A percentile compares a stretch with the other conserved stretches of the same genome.
phyloP scores from a whole-genome alignment of 2,113 vertebrate species.

The Dicrurus megarhynchus region DNA sequence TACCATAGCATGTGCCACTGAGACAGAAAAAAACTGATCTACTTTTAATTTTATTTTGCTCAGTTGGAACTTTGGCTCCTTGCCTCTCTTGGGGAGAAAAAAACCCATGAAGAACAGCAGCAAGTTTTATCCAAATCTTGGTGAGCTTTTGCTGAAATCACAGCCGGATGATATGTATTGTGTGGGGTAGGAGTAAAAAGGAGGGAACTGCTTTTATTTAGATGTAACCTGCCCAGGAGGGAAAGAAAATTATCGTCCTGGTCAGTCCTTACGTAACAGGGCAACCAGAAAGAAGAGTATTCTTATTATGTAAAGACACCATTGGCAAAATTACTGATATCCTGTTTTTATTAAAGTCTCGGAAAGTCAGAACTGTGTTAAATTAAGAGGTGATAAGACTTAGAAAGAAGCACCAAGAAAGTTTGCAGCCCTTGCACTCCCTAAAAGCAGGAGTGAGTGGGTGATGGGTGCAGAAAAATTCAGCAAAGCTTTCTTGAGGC shows the following conservation, averaged over 20 bases:
- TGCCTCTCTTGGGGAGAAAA: neutral
- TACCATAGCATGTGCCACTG: neutral
- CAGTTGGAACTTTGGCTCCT: conserved; percentile 2
- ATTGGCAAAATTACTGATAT: conserved; percentile 4
- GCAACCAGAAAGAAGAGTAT: conserved; percentile 5
- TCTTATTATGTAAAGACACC: neutral
- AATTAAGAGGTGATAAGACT: neutral
- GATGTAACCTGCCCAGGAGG: conserved; percentile 49
- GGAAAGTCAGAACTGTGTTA: neutral
- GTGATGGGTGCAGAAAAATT: neutral
- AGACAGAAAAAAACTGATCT: neutral
- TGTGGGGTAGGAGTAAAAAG: neutral
- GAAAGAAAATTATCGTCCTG: conserved; percentile 56
- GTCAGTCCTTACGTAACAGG: conserved; percentile 60
- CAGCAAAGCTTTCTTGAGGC: neutral
- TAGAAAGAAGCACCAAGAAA: neutral
- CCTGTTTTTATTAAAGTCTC: conserved; percentile 24
- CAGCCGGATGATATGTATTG: conserved; percentile 60
- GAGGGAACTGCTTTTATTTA: conserved; percentile 70
- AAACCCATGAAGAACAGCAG: neutral
- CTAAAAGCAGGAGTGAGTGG: neutral
- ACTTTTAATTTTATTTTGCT: conserved; percentile 59
- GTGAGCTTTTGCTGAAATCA: conserved; percentile 66
- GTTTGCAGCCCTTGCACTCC: neutral
- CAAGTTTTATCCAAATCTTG: conserved; percentile 53